Evolutionary conservation across 2,797 vertebrate species (phyloP), one percentile per base, ranked within the genome.

Genomic region (Phoebastria nigripes): DNA sequence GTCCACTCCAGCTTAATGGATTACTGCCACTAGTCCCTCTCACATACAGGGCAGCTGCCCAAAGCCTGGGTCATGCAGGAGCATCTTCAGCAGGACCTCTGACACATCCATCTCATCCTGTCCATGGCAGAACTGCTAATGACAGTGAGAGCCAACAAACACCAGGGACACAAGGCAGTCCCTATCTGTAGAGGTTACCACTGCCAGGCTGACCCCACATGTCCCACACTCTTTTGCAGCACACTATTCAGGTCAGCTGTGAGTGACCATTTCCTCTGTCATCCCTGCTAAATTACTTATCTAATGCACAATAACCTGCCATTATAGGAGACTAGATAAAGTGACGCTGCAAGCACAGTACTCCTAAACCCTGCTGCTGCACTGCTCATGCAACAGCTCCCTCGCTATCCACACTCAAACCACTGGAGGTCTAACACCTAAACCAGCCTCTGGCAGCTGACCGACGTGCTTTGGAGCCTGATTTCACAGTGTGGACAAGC

Each of bases 391-490:
- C 49, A 52, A 15, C 56, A 54, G 29, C n/a, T 87, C 49, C 19
- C 28, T 56, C 39, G 3, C 15, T 21, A 6, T 6, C 9, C 4
- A 1, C 4, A 2, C 12, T 69, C 71, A 59, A 76, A 47, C 12
- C 11, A 4, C 2, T 28, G 22, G 24, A 59, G 54, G 8, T 55
- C 33, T 58, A 25, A 39, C 3, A 22, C 4, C 20, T 47, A 31
- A 21, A 24, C 15, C 25, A 44, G 42, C 29, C 21, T 51, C 29
- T 18, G 15, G 42, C 15, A 69, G 37, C 49, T 67, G 35, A 51
- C 4, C 21, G 9, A 2, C 0, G 0, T 21, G 26, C 5, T 69
- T 44, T 46, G 63, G 46, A 80, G 42, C 7, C 39, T 18, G 35
- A 37, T 25, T 62, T 42, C 35, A 5, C 3, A 25, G 11, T 44